Conservation (phyloP, 2,113 vertebrate species). For the Forbesichthys agassizii region DNA sequence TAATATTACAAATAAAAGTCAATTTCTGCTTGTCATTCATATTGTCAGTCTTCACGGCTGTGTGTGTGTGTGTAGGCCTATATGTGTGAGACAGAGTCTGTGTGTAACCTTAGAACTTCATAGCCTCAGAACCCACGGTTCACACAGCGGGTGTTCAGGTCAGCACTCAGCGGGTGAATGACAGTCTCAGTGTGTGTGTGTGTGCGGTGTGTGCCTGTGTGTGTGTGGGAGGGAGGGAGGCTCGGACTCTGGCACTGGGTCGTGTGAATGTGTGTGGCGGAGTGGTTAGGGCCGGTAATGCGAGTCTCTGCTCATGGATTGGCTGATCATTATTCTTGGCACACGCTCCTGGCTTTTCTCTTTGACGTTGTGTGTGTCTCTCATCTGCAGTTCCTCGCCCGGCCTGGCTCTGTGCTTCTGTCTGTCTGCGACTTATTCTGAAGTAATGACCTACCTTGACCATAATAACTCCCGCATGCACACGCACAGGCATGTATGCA, state of each 20-base stretch:
- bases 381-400: conserved; percentile 40
- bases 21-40: too few relatives aligned
- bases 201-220: background rate
- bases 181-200: conserved; percentile 22
- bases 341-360: conserved; percentile 53
- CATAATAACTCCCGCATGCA: background rate
- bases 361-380: conserved; percentile 16
- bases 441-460: conserved; percentile 64
- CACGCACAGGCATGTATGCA: conserved; percentile 6
- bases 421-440: conserved; percentile 57
- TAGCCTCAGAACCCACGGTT: conserved; percentile 29
- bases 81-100: conserved; percentile 24
- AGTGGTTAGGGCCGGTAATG: conserved; percentile 60
- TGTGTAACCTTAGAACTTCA: conserved; percentile 45
- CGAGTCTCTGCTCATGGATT: conserved; percentile 56
- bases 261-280: conserved; percentile 45
- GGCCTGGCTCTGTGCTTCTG: conserved; percentile 43
- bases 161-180: conserved; percentile 64
- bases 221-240: background rate
- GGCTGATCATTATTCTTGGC: conserved; percentile 70
- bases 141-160: conserved; percentile 47
- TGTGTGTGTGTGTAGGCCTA: conserved; percentile 12
- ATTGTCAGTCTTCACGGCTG: conserved; percentile 12
- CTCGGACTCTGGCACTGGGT: background rate
- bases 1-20: too few relatives aligned